Conservation (phyloP, 2,888 invertebrate genomes). For the Capitulum mitella region DNA sequence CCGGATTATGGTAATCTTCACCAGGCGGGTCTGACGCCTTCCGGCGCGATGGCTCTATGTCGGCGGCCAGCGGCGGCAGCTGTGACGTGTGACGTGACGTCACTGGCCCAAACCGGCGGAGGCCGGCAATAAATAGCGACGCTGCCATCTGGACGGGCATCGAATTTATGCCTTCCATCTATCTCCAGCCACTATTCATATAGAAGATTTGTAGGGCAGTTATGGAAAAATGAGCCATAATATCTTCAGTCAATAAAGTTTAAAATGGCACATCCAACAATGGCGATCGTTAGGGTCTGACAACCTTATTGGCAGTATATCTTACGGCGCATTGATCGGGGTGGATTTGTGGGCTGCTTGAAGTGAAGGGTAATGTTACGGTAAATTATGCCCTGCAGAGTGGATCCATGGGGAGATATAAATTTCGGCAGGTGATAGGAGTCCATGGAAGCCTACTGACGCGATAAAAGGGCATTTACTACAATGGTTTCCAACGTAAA, state of each 20-base stretch:
- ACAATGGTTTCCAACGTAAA: neutral
- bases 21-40: no score
- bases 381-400: slow-evolving; percentile 2
- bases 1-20: neutral
- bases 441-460: neutral
- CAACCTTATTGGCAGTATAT: slow-evolving; percentile 17
- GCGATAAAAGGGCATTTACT: neutral
- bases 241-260: slow-evolving; percentile 21
- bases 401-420: neutral
- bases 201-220: slow-evolving; percentile 17
- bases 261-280: slow-evolving; percentile 18
- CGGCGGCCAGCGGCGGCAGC: no score
- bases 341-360: neutral
- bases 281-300: slow-evolving; percentile 14
- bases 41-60: no score
- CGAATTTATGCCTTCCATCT: slow-evolving; percentile 1
- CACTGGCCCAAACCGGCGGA: neutral
- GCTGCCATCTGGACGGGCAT: neutral
- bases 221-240: slow-evolving; percentile 23
- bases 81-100: neutral
- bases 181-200: neutral
- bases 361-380: slow-evolving; percentile 6
- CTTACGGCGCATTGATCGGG: slow-evolving; percentile 10
- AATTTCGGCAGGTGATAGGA: neutral
- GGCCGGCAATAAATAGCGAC: neutral